Evolutionary conservation across 1,140 invertebrate genomes (phyloP).

Genomic region (Brachionus calyciflorus): DNA sequence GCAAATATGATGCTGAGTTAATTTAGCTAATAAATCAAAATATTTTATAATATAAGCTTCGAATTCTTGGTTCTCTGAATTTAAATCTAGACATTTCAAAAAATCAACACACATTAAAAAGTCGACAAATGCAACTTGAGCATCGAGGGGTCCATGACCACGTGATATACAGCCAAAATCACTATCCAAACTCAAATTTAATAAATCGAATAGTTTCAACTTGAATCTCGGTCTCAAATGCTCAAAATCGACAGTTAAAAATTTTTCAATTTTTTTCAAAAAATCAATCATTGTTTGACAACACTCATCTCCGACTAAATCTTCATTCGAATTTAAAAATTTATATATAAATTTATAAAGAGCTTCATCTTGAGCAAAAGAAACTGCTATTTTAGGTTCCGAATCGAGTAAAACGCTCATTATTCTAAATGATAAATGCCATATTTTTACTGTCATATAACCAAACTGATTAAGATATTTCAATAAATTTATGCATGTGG

Average conservation of each 20-base stretch:
- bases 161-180: conserved; percentile 68
- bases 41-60: background rate
- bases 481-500: background rate
- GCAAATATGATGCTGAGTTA: background rate
- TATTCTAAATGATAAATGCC: conserved; percentile 3
- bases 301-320: conserved; percentile 49
- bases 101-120: conserved; percentile 69
- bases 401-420: background rate
- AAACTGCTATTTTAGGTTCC: background rate
- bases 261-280: conserved; percentile 26
- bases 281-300: conserved; percentile 49
- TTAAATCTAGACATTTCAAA: conserved; percentile 56
- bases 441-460: conserved; percentile 36
- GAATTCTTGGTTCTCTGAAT: background rate
- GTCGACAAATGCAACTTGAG: conserved; percentile 72
- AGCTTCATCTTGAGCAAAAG: background rate
- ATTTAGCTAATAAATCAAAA: background rate
- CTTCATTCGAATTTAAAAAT: conserved; percentile 49
- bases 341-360: conserved; percentile 21
- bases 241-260: background rate
- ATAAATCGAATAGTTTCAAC: background rate
- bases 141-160: conserved; percentile 75
- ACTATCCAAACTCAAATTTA: background rate
- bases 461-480: background rate
- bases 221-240: background rate